Conservation (phyloP, 2,797 vertebrate species). For the Muscicapa striata region DNA sequence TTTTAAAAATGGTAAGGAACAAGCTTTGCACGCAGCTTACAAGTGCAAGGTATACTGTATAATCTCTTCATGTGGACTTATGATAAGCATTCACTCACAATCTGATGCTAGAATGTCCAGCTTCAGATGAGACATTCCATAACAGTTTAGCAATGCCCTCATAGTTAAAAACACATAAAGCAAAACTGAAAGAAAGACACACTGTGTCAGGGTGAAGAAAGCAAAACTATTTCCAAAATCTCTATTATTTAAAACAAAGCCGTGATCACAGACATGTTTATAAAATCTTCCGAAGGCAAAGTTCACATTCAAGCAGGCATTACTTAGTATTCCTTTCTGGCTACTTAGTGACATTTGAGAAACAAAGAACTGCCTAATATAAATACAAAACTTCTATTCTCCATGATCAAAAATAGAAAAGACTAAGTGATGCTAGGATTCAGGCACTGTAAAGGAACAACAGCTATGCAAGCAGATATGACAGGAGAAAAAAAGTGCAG, state of each 20-base stretch:
- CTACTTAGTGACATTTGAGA: background rate
- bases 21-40: background rate
- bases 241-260: background rate
- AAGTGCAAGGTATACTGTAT: background rate
- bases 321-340: background rate
- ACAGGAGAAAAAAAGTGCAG: background rate
- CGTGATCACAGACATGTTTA: background rate
- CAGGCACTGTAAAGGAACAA: background rate
- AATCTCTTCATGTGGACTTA: background rate
- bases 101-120: background rate
- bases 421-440: background rate
- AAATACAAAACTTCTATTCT: conserved; percentile 6
- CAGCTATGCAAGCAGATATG: background rate
- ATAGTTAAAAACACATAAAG: background rate
- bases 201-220: background rate
- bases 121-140: background rate
- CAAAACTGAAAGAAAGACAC: background rate
- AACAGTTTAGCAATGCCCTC: background rate
- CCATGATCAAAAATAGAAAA: conserved; percentile 34
- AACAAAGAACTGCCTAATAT: conserved; percentile 5
- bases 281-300: background rate
- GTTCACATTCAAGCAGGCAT: background rate
- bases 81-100: background rate
- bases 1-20: background rate
- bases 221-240: background rate